A percentile compares a stretch with the other conserved stretches of the same genome.
phyloP scores from a whole-genome alignment of 2,888 invertebrate species.

The Bugulina stolonifera region DNA sequence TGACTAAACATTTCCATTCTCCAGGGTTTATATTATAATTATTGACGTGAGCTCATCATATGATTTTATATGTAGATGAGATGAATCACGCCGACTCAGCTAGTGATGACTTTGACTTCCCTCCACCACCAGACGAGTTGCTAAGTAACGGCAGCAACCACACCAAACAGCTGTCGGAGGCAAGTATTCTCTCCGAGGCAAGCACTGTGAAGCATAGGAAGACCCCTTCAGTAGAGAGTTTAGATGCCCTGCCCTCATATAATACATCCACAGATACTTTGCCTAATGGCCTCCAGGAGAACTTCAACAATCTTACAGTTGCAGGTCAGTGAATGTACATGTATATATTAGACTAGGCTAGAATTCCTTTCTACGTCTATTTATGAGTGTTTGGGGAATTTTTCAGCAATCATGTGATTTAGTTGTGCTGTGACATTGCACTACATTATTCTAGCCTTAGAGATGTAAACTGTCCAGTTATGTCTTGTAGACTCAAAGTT shows the following conservation, averaged over 20 bases:
- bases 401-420: too few relatives aligned
- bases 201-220: conserved; percentile 15
- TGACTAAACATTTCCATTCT: too few relatives aligned
- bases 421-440: too few relatives aligned
- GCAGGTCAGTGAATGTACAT: not conserved
- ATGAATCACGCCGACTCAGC: not conserved
- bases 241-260: conserved; percentile 11
- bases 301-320: not conserved
- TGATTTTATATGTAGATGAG: conserved; percentile 16
- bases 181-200: conserved; percentile 14
- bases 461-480: not conserved
- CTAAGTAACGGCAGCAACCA: not conserved
- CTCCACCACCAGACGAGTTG: conserved; percentile 15
- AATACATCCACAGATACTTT: too few relatives aligned
- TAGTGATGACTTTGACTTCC: conserved; percentile 12
- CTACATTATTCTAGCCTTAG: too few relatives aligned
- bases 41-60: too few relatives aligned
- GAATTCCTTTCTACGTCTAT: too few relatives aligned
- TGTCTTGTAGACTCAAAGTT: conserved; percentile 4
- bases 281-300: not conserved
- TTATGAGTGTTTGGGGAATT: too few relatives aligned
- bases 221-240: conserved; percentile 22
- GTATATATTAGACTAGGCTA: too few relatives aligned
- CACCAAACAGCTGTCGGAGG: conserved; percentile 21
- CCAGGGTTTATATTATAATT: too few relatives aligned